Conservation (phyloP, 2,113 vertebrate genomes). For the Dinomys branickii region DNA sequence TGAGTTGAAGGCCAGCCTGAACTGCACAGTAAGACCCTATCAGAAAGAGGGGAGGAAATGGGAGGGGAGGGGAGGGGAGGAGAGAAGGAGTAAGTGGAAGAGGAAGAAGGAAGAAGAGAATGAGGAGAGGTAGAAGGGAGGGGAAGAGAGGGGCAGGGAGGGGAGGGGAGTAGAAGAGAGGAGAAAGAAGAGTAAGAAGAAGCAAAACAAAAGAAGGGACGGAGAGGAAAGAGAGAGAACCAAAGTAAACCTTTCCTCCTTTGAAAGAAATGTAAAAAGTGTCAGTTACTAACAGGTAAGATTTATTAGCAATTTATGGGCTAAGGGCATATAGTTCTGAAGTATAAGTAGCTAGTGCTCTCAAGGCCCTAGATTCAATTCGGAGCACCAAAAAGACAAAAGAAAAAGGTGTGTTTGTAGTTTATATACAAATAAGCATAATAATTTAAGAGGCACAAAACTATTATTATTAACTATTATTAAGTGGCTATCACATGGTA, state of each 20-base stretch:
- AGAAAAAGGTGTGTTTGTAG: not conserved
- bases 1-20: not conserved
- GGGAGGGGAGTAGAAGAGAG: too few species aligned
- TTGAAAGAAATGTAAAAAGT: not conserved
- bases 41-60: too few species aligned
- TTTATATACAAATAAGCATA: not conserved
- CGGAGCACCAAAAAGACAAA: not conserved
- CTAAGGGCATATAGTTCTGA: not conserved
- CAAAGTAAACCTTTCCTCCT: not conserved
- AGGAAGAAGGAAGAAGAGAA: too few species aligned
- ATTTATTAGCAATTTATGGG: not conserved
- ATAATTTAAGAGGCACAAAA: conserved; percentile 51
- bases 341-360: not conserved
- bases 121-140: not conserved
- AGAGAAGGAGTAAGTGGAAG: too few species aligned
- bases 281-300: not conserved
- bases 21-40: not conserved
- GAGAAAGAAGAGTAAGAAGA: too few species aligned
- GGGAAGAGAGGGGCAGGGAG: too few species aligned
- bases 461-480: conserved; percentile 54
- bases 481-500: not conserved
- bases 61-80: too few species aligned
- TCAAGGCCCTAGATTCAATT: not conserved
- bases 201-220: too few species aligned
- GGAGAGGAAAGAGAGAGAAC: not conserved